Evolutionary conservation across 2,888 invertebrate genomes (phyloP), one percentile per base, ranked within the genome.

Genomic region (Ophion costatus): DNA sequence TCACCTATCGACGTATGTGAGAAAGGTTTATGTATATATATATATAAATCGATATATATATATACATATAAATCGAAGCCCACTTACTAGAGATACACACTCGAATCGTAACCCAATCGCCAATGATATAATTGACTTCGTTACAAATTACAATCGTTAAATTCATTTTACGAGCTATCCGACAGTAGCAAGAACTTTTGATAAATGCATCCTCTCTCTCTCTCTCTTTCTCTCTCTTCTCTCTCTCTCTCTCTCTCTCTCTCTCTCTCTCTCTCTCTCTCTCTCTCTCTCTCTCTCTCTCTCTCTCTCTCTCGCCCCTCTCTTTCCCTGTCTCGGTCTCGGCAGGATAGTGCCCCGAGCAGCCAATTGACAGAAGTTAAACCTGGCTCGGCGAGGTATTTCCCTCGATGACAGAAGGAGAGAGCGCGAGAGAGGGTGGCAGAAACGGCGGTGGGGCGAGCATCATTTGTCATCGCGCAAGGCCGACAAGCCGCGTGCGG

Each of bases 391-490:
- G 29, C 64, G 42, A 14, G 42, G 80, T 42, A 57, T 57, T 56
- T 51, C 67, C 67, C 42, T 57, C 57, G 66, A 76, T 61, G 76
- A 77, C 67, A 59, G 59, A 38, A 56, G 14, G 14, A 63, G 76
- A 77, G 57, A 83, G 57, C 76, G 17, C 14, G 22, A 51, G 51
- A 51, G 14, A 51, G 51, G 17, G 51, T 2, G 17, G 17, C 17
- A 51, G 45, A 3, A 14, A 17, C 17, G 51, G 29, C 29, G 63
- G 14, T 1, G 33, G 70, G 29, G 33, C 80, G 73, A 56, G 29
- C 74, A 80, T 89, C 88, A 91, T 92, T 91, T 90, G 91, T 92
- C 91, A 88, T 88, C 88, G 11, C 20, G 87, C 78, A 86, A 87
- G 88, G 86, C 87, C 88, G 88, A 89, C 88, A 88, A 89, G 88